Base-by-base conservation (phyloP, 2,797 vertebrate species). In the Ispidina lecontei region DNA sequence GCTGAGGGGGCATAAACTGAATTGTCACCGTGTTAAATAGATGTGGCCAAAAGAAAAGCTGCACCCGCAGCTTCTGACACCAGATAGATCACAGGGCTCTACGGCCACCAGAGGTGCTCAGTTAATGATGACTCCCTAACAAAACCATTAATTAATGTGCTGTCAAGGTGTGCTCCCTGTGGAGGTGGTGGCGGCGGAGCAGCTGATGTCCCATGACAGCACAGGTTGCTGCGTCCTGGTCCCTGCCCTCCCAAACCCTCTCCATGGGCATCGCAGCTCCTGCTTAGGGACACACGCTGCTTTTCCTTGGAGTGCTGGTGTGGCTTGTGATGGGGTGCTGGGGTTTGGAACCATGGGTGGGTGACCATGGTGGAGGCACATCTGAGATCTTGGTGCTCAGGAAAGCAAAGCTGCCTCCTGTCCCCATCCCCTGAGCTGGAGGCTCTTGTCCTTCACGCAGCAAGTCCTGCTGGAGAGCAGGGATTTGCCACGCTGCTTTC, bases 1-100 rank as follows among this genome's bases (percentile, higher is more conserved):
- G 93, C 91, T 91, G 90, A 88, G 93, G 91, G 92, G 91, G 94
- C 94, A 83, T 14, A 62, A 43, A 55, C 56, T 0, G 79, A 77
- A 16, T 51, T 29, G 86, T 68, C 52, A 77, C 5, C 5, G 11
- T 5, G 6, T 43, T 47, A 23, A 33, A 65, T 18, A 21, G 74
- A 64, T 56, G 77, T 6, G 86, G 55, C 90, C 21, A 4, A 52
- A 35, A 58, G 69, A 28, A 31, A 10, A 22, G 62, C 84, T 14
- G 56, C 91, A 14, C 1, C 1, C 1, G 0, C 21, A 3, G 80
- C 79, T 55, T 3, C 69, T n/a, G 69, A 8, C 89, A 72, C 72
- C 60, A 15, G 63, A 3, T 56, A 60, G 79, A 33, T 86, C 79
- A 6, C 1, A 0, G 26, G 65, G 85, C 85, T 75, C 78, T 35